Base-by-base conservation (phyloP, 2,888 invertebrate species). In the Apodemia mormo region DNA sequence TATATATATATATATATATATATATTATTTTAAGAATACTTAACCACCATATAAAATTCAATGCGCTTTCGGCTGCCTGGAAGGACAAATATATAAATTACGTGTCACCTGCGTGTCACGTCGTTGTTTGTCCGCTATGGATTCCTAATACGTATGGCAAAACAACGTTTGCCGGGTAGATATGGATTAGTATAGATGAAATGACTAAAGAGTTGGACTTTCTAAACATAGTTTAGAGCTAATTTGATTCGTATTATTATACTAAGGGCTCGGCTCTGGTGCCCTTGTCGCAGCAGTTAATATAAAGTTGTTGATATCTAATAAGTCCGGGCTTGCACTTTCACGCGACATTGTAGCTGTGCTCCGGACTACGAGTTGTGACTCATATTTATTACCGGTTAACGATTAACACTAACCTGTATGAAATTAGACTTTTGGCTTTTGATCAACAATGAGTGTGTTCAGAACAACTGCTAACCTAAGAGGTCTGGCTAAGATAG, bases 301-400 rank as follows among this genome's bases (percentile, higher is more conserved):
- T 67, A 54, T 67, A 67, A 67, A 67, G 54, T 67, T 61, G 64
- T 68, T 68, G 61, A 49, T 68, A 45, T 49, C 64, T 64, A 45
- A 64, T 52, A 52, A 58, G 58, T 58, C 58, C 58, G 30, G 58
- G 58, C 30, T 58, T 30, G 29, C 58, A 58, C 58, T 58, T 58
- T 58, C 58, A 58, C 58, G 58, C 58, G 58, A 58, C 58, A 58
- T 58, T 58, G 58, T 58, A 29, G 58, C 12, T 22, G 54, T 54
- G 56, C 29, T 30, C 14, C 58, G 30, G 58, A 12, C 58, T 45
- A 45, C 45, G 45, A 12, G 45, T 45, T 56, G 22, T 56, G 58
- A 58, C 58, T 58, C 58, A 58, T 58, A 58, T 58, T 58, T 30
- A 10, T 8, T 58, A 58, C 58, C 29, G 58, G 29, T 29, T 58